Conservation (phyloP, 1,140 invertebrate genomes). For the Wiebesia pumilae region DNA sequence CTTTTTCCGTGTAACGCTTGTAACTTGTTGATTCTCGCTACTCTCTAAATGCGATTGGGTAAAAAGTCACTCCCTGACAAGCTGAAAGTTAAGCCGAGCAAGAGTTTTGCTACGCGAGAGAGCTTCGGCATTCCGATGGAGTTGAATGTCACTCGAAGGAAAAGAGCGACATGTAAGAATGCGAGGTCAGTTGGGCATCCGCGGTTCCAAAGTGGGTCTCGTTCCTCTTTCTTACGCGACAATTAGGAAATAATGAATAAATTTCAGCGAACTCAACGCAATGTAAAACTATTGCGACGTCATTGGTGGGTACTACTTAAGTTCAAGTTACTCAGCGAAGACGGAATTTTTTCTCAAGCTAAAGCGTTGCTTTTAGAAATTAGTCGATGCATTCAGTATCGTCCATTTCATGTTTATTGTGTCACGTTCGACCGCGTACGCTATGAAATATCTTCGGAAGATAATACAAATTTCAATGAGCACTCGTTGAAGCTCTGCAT, state of each 20-base stretch:
- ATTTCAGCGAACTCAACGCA: background rate
- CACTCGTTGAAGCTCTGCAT: no score
- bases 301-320: no score
- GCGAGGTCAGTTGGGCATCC: background rate
- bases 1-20: constrained; percentile 22
- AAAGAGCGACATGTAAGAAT: background rate
- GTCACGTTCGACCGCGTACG: no score
- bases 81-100: constrained; percentile 13
- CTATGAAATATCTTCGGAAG: no score
- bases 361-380: no score
- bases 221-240: background rate
- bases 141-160: background rate
- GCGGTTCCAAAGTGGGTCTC: background rate
- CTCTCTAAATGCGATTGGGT: constrained; percentile 8
- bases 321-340: no score
- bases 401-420: no score
- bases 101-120: background rate
- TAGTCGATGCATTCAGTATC: no score
- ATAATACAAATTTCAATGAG: no score
- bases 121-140: background rate
- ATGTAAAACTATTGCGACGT: background rate
- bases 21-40: constrained; percentile 44
- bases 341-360: no score
- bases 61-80: constrained; percentile 19
- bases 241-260: background rate